A percentile compares a stretch with the other conserved stretches of the same genome.
phyloP scores from a whole-genome alignment of 1,140 invertebrate species.

The Phymastichus coffea region DNA sequence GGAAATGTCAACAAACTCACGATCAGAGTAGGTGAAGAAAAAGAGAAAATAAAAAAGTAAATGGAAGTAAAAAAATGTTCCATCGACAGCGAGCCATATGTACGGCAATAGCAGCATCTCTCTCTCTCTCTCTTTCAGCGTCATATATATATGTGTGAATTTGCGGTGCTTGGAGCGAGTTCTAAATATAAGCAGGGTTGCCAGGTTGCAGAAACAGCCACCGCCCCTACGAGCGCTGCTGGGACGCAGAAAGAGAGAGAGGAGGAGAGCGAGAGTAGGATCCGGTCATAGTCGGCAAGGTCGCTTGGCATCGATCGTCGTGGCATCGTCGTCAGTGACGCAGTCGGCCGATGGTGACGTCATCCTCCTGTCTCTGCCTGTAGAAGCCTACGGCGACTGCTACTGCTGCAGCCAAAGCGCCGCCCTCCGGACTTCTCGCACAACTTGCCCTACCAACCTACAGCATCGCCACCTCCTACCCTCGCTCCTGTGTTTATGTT shows the following conservation, averaged over 20 bases:
- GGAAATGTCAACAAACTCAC: too few relatives aligned
- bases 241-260: constrained; percentile 37
- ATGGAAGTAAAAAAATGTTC: too few relatives aligned
- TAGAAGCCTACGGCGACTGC: constrained; percentile 42
- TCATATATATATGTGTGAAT: too few relatives aligned
- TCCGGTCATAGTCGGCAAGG: constrained; percentile 3
- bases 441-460: background rate
- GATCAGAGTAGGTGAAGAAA: too few relatives aligned
- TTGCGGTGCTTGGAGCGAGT: too few relatives aligned
- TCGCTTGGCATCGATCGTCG: constrained; percentile 52
- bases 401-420: constrained; percentile 38
- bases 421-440: constrained; percentile 6
- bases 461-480: too few relatives aligned
- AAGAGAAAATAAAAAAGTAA: too few relatives aligned
- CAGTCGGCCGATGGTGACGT: constrained; percentile 47
- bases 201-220: constrained; percentile 57
- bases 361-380: constrained; percentile 47
- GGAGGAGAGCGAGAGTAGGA: constrained; percentile 14
- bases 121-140: too few relatives aligned
- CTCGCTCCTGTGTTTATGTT: too few relatives aligned
- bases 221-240: constrained; percentile 52
- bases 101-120: too few relatives aligned
- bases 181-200: constrained; percentile 59
- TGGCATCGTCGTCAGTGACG: constrained; percentile 54
- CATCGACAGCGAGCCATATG: too few relatives aligned